Evolutionary conservation across 2,113 vertebrate species (phyloP).

Genomic region (Cichladusa arquata): DNA sequence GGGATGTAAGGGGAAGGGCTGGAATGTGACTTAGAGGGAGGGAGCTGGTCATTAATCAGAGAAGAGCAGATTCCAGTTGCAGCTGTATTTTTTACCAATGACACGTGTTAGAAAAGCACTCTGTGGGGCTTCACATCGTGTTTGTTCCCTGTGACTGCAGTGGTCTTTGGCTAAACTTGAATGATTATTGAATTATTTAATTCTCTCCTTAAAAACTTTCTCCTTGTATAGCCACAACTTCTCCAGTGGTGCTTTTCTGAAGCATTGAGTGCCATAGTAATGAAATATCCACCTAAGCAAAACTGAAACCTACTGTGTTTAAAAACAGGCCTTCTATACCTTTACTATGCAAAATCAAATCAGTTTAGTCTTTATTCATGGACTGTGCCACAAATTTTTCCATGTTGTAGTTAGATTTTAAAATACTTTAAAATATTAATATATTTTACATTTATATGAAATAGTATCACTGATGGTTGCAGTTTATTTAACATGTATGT

Average conservation of each 20-base stretch:
- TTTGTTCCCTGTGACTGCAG: background rate
- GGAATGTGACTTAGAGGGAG: slow-evolving; percentile 48
- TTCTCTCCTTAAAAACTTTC: background rate
- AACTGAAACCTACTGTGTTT: background rate
- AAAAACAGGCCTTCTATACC: background rate
- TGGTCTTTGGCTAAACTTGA: background rate
- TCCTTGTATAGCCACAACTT: background rate
- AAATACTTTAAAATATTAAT: background rate
- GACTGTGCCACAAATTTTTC: background rate
- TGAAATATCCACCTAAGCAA: background rate
- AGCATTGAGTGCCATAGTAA: background rate
- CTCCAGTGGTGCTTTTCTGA: background rate
- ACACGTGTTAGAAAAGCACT: background rate
- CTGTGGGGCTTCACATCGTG: background rate
- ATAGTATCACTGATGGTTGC: background rate
- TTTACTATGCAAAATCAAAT: background rate
- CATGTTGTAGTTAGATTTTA: background rate
- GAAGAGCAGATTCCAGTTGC: slow-evolving; percentile 17
- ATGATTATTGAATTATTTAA: background rate
- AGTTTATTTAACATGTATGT: background rate
- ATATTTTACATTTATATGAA: background rate
- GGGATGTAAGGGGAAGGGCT: slow-evolving; percentile 43
- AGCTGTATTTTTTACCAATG: slow-evolving; percentile 48
- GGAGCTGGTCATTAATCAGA: slow-evolving; percentile 43
- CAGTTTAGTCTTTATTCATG: background rate